phyloP scores from a whole-genome alignment of 2,113 vertebrate genomes.

The Ceyx melanurus region DNA sequence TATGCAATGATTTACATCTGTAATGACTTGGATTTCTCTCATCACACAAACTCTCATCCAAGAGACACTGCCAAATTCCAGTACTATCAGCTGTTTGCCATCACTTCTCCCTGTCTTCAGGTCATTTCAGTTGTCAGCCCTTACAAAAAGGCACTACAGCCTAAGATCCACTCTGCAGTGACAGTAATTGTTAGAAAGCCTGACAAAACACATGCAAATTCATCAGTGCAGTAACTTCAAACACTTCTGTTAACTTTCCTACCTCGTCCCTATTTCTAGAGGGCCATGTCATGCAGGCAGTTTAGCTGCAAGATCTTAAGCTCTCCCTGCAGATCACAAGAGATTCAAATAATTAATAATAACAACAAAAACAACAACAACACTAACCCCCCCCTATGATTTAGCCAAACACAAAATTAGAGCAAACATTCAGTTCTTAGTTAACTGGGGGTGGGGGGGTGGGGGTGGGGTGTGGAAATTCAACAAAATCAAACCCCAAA shows the following conservation, averaged over 20 bases:
- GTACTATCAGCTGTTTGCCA: neutral
- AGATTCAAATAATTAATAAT: neutral
- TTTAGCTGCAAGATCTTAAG: neutral
- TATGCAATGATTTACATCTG: neutral
- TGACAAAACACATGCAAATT: neutral
- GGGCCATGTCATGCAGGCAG: accelerated
- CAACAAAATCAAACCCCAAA: neutral
- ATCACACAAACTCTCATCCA: neutral
- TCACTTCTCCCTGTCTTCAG: neutral
- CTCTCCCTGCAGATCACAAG: neutral
- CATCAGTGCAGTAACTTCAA: neutral
- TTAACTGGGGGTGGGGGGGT: neutral
- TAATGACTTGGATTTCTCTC: neutral
- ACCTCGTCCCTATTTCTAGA: neutral
- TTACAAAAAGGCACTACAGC: neutral
- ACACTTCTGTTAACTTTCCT: neutral
- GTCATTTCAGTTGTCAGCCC: neutral
- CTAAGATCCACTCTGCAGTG: neutral
- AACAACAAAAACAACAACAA: too few relatives aligned
- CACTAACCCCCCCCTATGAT: neutral
- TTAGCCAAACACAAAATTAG: neutral
- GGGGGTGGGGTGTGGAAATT: too few relatives aligned
- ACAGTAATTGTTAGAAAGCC: neutral
- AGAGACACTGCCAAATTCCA: neutral
- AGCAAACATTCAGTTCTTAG: neutral